Evolutionary conservation across 1,140 invertebrate genomes (phyloP).

Genomic region (Drosophila novamexicana): DNA sequence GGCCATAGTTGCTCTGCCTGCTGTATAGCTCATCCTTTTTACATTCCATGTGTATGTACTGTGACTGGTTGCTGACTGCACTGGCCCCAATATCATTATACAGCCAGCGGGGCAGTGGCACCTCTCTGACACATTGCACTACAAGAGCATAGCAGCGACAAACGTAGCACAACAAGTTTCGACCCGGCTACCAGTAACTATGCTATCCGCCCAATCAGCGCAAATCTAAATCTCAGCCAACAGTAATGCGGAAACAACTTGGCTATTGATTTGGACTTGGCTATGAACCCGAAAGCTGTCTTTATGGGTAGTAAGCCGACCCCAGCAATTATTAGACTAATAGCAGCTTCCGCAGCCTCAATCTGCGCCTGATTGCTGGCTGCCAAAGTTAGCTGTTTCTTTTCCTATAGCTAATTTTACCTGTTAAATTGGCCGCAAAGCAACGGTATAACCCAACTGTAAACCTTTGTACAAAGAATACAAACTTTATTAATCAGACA

Average conservation of each 20-base stretch:
- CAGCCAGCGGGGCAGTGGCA: slow-evolving; percentile 51
- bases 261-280: slow-evolving; percentile 28
- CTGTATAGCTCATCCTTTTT: slow-evolving; percentile 5
- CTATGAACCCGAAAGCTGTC: slow-evolving; percentile 3
- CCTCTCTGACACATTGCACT: slow-evolving; percentile 58
- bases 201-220: background rate
- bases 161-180: slow-evolving; percentile 43
- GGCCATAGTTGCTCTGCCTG: slow-evolving; percentile 16
- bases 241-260: slow-evolving; percentile 46
- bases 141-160: slow-evolving; percentile 22
- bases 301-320: slow-evolving; percentile 31
- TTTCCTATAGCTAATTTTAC: slow-evolving; percentile 5
- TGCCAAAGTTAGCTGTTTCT: slow-evolving; percentile 34
- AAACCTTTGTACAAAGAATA: slow-evolving; percentile 57
- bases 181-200: slow-evolving; percentile 3
- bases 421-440: slow-evolving; percentile 15
- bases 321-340: slow-evolving; percentile 70
- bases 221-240: slow-evolving; percentile 9
- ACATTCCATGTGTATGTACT: background rate
- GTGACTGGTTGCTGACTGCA: background rate
- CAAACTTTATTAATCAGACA: slow-evolving; percentile 73
- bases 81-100: slow-evolving; percentile 61
- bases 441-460: slow-evolving; percentile 74
- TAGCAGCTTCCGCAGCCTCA: slow-evolving; percentile 74
- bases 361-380: slow-evolving; percentile 57